Conservation (phyloP, 1,140 invertebrate genomes). For the Platyura marginata region DNA sequence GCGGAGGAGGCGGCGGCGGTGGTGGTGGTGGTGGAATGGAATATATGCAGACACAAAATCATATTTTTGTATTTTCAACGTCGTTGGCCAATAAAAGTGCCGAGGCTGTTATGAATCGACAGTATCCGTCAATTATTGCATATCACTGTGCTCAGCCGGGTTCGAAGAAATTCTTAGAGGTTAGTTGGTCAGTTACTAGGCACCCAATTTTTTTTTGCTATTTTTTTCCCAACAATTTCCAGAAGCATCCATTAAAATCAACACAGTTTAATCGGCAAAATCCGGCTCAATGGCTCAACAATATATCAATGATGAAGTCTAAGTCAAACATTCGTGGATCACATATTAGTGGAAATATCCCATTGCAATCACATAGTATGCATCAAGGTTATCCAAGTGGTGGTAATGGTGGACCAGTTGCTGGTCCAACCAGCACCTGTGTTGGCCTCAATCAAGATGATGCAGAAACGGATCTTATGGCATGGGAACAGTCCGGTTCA, state of each 20-base stretch:
- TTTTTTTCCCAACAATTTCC: constrained; percentile 19
- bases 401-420: not conserved
- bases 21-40: constrained; percentile 30
- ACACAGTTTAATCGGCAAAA: constrained; percentile 69
- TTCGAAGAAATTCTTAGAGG: constrained; percentile 89
- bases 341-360: constrained; percentile 4
- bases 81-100: constrained; percentile 85
- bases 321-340: not conserved
- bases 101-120: constrained; percentile 72
- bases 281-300: constrained; percentile 63
- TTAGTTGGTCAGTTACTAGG: constrained; percentile 20
- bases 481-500: constrained; percentile 4
- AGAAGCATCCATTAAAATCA: constrained; percentile 80
- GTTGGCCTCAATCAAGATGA: not conserved
- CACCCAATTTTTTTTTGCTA: not conserved
- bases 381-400: not conserved
- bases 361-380: constrained; percentile 9
- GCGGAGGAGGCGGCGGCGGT: constrained; percentile 31
- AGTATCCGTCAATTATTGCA: constrained; percentile 81
- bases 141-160: constrained; percentile 89
- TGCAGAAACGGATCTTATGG: constrained; percentile 11
- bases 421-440: not conserved
- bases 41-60: constrained; percentile 90
- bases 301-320: constrained; percentile 10
- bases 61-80: constrained; percentile 96